Conservation (phyloP, 1,140 invertebrate species). For the Amyelois transitella region DNA sequence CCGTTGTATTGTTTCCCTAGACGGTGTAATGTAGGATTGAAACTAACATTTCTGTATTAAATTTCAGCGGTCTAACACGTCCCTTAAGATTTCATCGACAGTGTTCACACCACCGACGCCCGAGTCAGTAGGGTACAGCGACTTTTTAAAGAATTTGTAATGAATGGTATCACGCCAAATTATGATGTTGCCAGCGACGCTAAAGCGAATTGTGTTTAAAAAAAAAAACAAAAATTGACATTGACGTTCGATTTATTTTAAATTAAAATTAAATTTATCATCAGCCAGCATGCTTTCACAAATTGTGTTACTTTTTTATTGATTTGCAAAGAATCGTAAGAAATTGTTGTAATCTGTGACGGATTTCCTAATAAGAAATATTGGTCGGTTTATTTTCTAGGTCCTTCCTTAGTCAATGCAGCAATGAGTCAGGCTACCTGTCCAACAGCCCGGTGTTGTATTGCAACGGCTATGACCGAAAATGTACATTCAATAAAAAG, state of each 20-base stretch:
- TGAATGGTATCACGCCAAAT: constrained; percentile 33
- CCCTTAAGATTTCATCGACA: constrained; percentile 58
- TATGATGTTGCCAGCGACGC: constrained; percentile 20
- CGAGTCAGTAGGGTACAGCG: constrained; percentile 58
- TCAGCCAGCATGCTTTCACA: background rate
- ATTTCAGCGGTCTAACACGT: constrained; percentile 55
- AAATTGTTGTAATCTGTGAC: constrained; percentile 4
- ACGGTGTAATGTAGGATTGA: background rate
- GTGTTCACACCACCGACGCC: constrained; percentile 57
- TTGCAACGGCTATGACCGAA: constrained; percentile 30
- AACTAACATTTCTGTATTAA: background rate
- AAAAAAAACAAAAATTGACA: no score
- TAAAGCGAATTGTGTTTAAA: constrained; percentile 22
- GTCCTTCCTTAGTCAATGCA: constrained; percentile 20
- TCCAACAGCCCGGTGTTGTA: constrained; percentile 31
- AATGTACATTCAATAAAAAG: constrained; percentile 33
- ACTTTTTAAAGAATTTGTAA: constrained; percentile 68
- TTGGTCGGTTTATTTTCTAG: constrained; percentile 18
- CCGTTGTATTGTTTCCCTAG: background rate
- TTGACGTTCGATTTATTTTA: no score
- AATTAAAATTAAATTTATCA: background rate
- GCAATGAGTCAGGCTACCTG: constrained; percentile 40
- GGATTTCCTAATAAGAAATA: constrained; percentile 1
- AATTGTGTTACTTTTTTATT: background rate
- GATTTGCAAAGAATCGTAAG: background rate